Evolutionary conservation across 2,113 vertebrate species (phyloP).

Genomic region (Hassar affinis): DNA sequence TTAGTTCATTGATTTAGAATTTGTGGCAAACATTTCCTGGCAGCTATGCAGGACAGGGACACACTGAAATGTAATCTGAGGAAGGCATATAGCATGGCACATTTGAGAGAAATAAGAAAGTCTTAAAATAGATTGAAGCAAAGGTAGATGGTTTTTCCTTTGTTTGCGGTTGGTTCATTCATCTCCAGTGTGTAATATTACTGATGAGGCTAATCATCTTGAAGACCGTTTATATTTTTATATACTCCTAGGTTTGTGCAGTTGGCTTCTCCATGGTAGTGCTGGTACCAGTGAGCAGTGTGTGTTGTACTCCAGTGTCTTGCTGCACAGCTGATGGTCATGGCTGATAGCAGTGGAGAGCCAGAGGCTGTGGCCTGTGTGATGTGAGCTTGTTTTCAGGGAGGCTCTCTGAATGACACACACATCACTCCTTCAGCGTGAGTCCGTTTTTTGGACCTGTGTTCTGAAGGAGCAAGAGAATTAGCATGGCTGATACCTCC

Average conservation of each 20-base stretch:
- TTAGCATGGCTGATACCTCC: not conserved
- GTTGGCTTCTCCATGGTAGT: not conserved
- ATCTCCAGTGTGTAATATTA: not conserved
- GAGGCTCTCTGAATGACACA: slow-evolving; percentile 34
- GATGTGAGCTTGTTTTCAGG: slow-evolving; percentile 37
- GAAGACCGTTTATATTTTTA: not conserved
- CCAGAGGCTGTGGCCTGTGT: slow-evolving; percentile 4
- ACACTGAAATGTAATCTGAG: not conserved
- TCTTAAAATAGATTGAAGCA: not conserved
- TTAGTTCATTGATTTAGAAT: not conserved
- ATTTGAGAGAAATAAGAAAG: not conserved
- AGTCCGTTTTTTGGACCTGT: not conserved
- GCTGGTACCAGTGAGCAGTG: not conserved
- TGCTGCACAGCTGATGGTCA: slow-evolving; percentile 37
- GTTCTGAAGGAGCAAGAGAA: not conserved
- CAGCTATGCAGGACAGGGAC: not conserved
- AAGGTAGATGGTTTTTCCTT: not conserved
- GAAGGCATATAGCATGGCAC: not conserved
- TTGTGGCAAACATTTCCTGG: not conserved
- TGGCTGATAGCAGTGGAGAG: slow-evolving; percentile 8
- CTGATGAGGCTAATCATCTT: not conserved
- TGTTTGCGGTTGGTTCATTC: not conserved
- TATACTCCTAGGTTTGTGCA: not conserved
- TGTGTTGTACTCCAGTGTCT: slow-evolving; percentile 3
- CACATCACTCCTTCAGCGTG: not conserved